phyloP scores from a whole-genome alignment of 2,113 vertebrate genomes.

The Muntiacus reevesi region DNA sequence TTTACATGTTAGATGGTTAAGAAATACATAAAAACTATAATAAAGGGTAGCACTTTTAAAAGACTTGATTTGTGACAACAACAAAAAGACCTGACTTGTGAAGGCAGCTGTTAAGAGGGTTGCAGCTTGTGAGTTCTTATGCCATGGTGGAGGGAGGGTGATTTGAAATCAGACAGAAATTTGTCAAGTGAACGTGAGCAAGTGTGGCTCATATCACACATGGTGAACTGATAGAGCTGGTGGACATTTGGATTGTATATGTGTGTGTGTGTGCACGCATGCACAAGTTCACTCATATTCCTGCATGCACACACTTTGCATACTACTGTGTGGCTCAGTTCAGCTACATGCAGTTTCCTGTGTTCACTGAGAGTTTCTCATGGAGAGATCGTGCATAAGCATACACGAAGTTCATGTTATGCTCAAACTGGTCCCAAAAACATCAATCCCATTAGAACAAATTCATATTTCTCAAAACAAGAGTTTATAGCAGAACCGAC shows the following conservation, averaged over 20 bases:
- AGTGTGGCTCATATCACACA: background rate
- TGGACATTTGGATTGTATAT: fast-evolving
- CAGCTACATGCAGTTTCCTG: background rate
- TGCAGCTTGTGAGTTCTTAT: background rate
- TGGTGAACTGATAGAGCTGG: background rate
- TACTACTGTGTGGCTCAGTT: background rate
- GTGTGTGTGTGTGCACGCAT: fast-evolving
- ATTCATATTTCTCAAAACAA: constrained; percentile 48
- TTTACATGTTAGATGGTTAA: background rate
- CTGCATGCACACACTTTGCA: background rate
- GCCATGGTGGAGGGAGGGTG: background rate
- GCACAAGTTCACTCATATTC: background rate
- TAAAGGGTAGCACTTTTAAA: background rate
- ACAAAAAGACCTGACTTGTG: background rate
- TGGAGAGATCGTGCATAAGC: background rate
- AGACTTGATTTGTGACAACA: background rate
- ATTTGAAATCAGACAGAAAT: background rate
- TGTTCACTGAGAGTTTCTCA: background rate
- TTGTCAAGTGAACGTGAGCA: background rate
- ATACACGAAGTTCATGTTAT: background rate
- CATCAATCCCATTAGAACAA: background rate
- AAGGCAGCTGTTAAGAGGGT: background rate
- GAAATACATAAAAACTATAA: background rate
- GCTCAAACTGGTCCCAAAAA: constrained; percentile 1
- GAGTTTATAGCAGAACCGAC: constrained; percentile 37